Evolutionary conservation across 2,797 vertebrate species (phyloP), one percentile per base, ranked within the genome.

Genomic region (Antrozous pallidus): DNA sequence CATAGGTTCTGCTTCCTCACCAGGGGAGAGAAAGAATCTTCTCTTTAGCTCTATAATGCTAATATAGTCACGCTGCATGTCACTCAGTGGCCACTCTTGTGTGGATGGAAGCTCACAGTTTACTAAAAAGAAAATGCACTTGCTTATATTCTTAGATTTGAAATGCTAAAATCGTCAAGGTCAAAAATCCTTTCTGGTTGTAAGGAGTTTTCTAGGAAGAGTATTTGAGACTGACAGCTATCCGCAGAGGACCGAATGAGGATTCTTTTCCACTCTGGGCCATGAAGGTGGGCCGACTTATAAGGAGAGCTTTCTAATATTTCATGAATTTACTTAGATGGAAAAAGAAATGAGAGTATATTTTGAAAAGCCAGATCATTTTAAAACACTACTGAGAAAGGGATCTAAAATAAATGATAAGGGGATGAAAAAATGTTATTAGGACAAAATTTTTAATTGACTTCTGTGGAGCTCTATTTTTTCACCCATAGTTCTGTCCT

Each of bases 151-250:
- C 63, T 92, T 90, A 36, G 22, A 93, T 86, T 82, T 92, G 79
- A 38, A 88, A 77, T 42, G 56, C 8, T 73, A 31, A 91, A 40
- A 20, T 80, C 73, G 88, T 92, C 93, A 88, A 88, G 91, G 94
- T 96, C 93, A 95, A 93, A 91, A 78, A n/a, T 71, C 88, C 70
- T 92, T 75, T 6, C 33, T 28, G 85, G 9, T 40, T 95, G 82
- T 22, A 38, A 54, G 31, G 22, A 11, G 38, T 65, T 71, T 67
- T 74, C 47, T 84, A 74, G 54, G 33, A 75, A 87, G 83, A 84
- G 20, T 45, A 7, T 90, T 28, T 14, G 33, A 14, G 56, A 47
- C n/a, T 73, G 67, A 42, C 40, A 51, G 6, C 20, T 80, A 24
- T 86, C 36, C 38, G 9, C 26, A 73, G 70, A 73, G 47, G 38